Evolutionary conservation across 2,888 invertebrate genomes (phyloP).

Genomic region (Ephialtes manifestator): DNA sequence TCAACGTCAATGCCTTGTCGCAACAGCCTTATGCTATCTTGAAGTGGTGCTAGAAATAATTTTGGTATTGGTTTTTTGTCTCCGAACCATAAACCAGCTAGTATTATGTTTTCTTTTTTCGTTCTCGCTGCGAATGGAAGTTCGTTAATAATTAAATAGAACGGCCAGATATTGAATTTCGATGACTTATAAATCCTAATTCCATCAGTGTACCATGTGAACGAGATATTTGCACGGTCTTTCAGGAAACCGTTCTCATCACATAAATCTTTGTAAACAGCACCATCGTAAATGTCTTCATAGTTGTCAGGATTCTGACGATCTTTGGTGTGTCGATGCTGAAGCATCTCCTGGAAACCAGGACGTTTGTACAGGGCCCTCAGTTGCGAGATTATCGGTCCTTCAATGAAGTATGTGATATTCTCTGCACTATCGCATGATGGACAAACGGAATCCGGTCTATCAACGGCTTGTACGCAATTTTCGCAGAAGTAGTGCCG

Average conservation of each 20-base stretch:
- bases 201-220: too few species aligned
- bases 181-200: too few species aligned
- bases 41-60: constrained; percentile 44
- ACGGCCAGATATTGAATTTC: too few species aligned
- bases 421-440: constrained; percentile 50
- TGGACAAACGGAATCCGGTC: constrained; percentile 24
- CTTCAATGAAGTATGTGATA: too few species aligned
- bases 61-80: too few species aligned
- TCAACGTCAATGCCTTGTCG: too few species aligned
- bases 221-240: too few species aligned
- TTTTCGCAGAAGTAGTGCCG: constrained; percentile 58
- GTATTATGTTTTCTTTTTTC: constrained; percentile 58
- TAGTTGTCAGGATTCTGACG: background rate
- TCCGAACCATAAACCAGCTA: too few species aligned
- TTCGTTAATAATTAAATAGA: constrained; percentile 64
- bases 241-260: too few species aligned
- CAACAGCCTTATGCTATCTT: constrained; percentile 19
- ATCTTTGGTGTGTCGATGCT: constrained; percentile 11
- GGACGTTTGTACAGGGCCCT: constrained; percentile 46
- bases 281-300: constrained; percentile 7
- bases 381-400: too few species aligned
- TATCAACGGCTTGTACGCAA: constrained; percentile 44
- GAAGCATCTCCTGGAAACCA: constrained; percentile 60
- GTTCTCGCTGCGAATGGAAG: constrained; percentile 51
- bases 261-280: too few species aligned